These are phyloP conservation scores for Rhodinocichla rosea DNA, from an alignment of 2,113 vertebrate genomes.

Conservation along the genomic window DNA sequence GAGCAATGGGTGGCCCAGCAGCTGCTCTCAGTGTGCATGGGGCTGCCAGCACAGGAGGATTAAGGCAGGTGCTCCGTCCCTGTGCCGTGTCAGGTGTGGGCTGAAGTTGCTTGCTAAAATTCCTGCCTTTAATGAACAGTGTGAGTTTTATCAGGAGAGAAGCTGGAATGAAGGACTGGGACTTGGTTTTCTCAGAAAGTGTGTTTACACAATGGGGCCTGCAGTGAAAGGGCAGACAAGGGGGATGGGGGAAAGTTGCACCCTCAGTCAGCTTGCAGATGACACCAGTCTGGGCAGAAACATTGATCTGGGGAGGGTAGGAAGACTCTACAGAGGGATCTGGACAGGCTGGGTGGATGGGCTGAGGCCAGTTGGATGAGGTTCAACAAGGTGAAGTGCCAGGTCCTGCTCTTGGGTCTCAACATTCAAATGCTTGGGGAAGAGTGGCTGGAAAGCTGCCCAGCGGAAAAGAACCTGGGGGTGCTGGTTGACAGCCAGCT, in stretches of 20 bases:
- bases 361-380: not conserved
- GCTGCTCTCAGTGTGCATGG: rapidly evolving
- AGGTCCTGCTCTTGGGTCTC: not conserved
- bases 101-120: not conserved
- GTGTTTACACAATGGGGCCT: not conserved
- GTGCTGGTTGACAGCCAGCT: not conserved
- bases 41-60: not conserved
- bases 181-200: not conserved
- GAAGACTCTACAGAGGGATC: not conserved
- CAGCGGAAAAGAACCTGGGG: not conserved
- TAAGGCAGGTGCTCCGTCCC: not conserved
- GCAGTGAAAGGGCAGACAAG: not conserved
- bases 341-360: not conserved
- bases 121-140: not conserved
- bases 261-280: not conserved
- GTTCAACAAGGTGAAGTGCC: not conserved
- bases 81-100: not conserved
- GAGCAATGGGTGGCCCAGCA: not conserved
- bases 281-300: not conserved
- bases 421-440: not conserved
- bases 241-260: rapidly evolving
- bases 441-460: not conserved
- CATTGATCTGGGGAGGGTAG: not conserved
- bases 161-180: not conserved
- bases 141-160: not conserved